These are phyloP conservation scores for Anhinga anhinga DNA, from an alignment of 2,113 vertebrate species.

Conservation along the genomic window DNA sequence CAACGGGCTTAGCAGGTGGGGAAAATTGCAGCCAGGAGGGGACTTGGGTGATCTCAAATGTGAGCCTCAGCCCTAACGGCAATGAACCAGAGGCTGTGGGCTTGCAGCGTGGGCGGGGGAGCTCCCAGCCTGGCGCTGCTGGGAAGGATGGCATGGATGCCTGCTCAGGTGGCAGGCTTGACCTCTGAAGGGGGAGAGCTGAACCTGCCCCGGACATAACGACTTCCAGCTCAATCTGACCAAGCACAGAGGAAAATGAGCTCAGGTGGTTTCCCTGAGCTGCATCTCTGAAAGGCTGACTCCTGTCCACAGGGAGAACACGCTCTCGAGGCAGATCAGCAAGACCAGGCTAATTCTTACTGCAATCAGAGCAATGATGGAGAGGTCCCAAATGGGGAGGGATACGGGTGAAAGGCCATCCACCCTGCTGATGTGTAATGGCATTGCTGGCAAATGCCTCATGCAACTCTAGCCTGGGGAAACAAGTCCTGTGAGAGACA, in stretches of 20 bases:
- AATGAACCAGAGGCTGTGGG: neutral
- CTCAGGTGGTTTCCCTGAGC: neutral
- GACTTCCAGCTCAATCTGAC: neutral
- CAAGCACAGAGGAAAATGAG: neutral
- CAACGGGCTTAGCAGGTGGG: neutral
- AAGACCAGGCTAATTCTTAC: neutral
- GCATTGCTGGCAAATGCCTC: neutral
- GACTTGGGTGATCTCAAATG: neutral
- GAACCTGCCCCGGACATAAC: neutral
- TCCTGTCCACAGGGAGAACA: neutral
- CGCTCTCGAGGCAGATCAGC: neutral
- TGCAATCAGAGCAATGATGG: neutral
- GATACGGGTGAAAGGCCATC: neutral
- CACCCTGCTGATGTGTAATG: too few species aligned
- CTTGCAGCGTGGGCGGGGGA: neutral
- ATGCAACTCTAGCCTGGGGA: neutral
- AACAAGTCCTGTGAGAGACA: neutral
- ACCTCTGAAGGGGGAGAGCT: neutral
- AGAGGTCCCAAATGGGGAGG: neutral
- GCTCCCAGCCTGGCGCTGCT: neutral
- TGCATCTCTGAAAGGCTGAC: neutral
- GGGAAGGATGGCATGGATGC: accelerated
- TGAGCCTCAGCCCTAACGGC: neutral
- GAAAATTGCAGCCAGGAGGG: accelerated
- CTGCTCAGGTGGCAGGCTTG: neutral